Evolutionary conservation across 2,113 vertebrate genomes (phyloP).

Genomic region (Rhinogobius similis): DNA sequence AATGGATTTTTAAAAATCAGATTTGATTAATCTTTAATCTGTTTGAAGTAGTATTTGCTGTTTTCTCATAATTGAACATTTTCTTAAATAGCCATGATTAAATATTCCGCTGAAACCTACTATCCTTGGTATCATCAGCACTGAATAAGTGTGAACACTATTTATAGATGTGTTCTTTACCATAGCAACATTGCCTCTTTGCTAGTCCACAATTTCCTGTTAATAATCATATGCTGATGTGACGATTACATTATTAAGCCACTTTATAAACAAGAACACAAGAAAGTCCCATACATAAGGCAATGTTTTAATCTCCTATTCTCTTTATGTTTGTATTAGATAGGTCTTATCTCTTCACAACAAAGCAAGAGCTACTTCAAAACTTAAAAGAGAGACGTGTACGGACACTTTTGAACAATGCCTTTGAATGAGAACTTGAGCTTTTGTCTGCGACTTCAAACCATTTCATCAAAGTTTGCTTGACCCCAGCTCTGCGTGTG

Average conservation of each 20-base stretch:
- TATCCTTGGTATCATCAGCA: no score
- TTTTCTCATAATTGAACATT: neutral
- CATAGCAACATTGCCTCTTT: neutral
- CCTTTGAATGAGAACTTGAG: slow-evolving; percentile 4
- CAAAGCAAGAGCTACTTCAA: neutral
- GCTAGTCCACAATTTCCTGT: neutral
- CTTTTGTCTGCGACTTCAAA: slow-evolving; percentile 3
- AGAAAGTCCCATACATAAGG: neutral
- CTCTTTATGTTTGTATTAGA: neutral
- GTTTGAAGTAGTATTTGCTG: neutral
- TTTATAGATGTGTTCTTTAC: neutral
- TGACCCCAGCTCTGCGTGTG: neutral
- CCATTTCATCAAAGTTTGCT: slow-evolving; percentile 4
- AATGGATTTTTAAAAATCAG: neutral
- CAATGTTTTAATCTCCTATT: neutral
- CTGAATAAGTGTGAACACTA: no score
- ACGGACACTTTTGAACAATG: neutral
- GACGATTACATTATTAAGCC: neutral
- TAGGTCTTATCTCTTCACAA: slow-evolving; percentile 2
- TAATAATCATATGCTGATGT: neutral
- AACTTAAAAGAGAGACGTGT: neutral
- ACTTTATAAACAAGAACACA: neutral
- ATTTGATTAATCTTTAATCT: neutral
- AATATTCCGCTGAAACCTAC: no score
- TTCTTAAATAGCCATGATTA: neutral